Conservation (phyloP, 1,140 invertebrate species). For the Brachionus sp. region DNA sequence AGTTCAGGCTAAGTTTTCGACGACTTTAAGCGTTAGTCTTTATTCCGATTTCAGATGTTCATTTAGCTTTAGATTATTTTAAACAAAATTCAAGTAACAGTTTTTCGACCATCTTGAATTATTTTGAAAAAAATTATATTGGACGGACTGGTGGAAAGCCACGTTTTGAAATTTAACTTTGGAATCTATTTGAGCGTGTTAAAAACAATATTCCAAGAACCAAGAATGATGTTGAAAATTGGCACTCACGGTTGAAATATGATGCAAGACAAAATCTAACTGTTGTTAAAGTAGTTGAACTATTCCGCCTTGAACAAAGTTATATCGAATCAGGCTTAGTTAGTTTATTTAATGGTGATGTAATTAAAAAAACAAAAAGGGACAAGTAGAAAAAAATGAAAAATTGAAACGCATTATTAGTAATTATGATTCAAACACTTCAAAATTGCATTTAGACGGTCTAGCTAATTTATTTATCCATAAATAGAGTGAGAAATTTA, state of each 20-base stretch:
- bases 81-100: neutral
- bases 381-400: neutral
- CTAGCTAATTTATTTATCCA: neutral
- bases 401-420: constrained; percentile 2
- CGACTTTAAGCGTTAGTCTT: neutral
- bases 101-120: neutral
- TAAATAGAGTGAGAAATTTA: neutral
- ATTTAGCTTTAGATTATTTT: neutral
- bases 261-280: neutral
- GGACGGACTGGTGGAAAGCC: neutral
- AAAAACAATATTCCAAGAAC: neutral
- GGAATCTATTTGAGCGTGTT: neutral
- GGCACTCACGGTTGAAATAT: neutral
- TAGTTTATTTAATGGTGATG: too few relatives aligned
- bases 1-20: neutral
- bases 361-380: neutral
- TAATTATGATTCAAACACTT: neutral
- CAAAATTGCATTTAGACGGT: neutral
- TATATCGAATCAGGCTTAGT: too few relatives aligned
- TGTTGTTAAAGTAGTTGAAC: too few relatives aligned
- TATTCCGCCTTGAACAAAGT: too few relatives aligned
- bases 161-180: neutral
- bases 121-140: neutral
- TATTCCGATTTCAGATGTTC: neutral
- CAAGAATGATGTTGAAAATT: neutral